phyloP scores from a whole-genome alignment of 2,888 invertebrate species.

The Thymelicus sylvestris region DNA sequence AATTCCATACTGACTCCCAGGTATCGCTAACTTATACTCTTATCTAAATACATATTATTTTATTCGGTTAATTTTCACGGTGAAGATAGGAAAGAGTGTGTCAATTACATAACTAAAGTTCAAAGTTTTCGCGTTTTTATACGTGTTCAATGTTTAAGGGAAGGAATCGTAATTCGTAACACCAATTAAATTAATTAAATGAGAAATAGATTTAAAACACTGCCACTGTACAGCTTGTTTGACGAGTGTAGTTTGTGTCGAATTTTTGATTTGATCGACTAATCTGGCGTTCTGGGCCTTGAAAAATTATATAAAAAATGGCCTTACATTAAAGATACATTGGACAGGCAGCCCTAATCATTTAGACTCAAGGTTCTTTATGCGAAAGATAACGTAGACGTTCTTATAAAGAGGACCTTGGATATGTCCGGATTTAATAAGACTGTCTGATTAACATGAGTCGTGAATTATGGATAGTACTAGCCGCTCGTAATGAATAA shows the following conservation, averaged over 20 bases:
- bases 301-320: not conserved
- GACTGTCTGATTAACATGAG: too few species aligned
- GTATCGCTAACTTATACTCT: too few species aligned
- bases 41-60: not conserved
- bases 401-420: too few species aligned
- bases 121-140: slow-evolving; percentile 44
- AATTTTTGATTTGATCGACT: slow-evolving; percentile 8
- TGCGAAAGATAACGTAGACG: too few species aligned
- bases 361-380: too few species aligned
- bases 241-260: slow-evolving; percentile 38
- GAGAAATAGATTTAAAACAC: slow-evolving; percentile 44
- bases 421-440: too few species aligned
- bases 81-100: slow-evolving; percentile 28
- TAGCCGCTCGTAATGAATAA: too few species aligned
- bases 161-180: slow-evolving; percentile 45
- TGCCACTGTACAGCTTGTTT: slow-evolving; percentile 52
- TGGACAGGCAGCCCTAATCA: too few species aligned
- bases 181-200: slow-evolving; percentile 47
- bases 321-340: too few species aligned
- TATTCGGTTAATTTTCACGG: slow-evolving; percentile 1
- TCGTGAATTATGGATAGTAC: too few species aligned
- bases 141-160: slow-evolving; percentile 30
- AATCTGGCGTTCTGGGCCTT: not conserved
- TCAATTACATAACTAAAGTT: slow-evolving; percentile 49
- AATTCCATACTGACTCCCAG: too few species aligned